phyloP scores from a whole-genome alignment of 2,113 vertebrate species.

The Thymallus thymallus region DNA sequence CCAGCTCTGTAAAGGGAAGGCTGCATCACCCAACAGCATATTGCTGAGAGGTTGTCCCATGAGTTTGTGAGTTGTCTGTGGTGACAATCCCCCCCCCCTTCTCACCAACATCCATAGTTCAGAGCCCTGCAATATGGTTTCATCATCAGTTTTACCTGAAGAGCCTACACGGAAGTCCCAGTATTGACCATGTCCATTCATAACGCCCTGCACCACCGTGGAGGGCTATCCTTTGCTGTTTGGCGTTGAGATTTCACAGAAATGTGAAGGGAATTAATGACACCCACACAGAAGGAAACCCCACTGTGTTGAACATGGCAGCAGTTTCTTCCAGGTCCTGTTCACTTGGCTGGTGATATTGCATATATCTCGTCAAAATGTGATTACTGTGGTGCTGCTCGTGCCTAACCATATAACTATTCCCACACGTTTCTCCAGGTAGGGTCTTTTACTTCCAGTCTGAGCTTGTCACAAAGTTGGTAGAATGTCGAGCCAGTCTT shows the following conservation, averaged over 20 bases:
- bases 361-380: conserved; percentile 62
- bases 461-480: conserved; percentile 66
- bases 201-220: conserved; percentile 59
- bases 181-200: conserved; percentile 68
- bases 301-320: conserved; percentile 64
- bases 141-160: conserved; percentile 68
- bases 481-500: conserved; percentile 76
- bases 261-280: conserved; percentile 67
- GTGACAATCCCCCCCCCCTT: conserved; percentile 60
- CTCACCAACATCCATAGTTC: conserved; percentile 66
- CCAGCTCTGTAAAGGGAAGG: conserved; percentile 72
- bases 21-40: conserved; percentile 63
- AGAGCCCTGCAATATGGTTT: conserved; percentile 66
- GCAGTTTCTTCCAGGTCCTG: conserved; percentile 69
- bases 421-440: conserved; percentile 68
- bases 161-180: conserved; percentile 71
- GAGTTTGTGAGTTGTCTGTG: conserved; percentile 53
- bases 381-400: conserved; percentile 53
- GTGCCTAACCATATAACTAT: conserved; percentile 69
- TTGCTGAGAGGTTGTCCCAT: conserved; percentile 67
- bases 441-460: conserved; percentile 53
- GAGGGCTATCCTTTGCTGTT: conserved; percentile 65
- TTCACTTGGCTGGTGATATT: conserved; percentile 47
- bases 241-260: conserved; percentile 60
- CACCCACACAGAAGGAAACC: conserved; percentile 72